Base-by-base conservation (phyloP, 2,113 vertebrate species). In the Reinhardtius hippoglossoides region DNA sequence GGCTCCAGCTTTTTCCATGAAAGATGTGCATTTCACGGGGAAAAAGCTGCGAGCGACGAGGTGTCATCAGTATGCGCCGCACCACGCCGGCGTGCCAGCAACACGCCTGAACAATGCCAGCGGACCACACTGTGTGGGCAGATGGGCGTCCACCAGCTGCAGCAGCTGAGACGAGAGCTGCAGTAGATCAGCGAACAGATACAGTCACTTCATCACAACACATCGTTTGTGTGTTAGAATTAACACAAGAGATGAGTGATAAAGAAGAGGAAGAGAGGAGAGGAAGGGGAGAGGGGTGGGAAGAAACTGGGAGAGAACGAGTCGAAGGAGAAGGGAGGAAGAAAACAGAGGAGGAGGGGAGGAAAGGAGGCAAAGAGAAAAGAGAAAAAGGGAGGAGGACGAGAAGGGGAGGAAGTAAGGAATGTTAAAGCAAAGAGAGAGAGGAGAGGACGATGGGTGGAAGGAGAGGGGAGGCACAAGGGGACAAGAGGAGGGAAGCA, bases 31-130 rank as follows among this genome's bases (percentile, higher is more conserved):
- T 42, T 42, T 42, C 40, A 13, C 40, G 9, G 31, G 31, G 0
- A 13, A 42, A 42, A 13, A 13, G 40, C 10, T 76, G 85, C 26
- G 77, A 64, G 72, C 52, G 55, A 2, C 79, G 71, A 66, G 20
- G 58, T 68, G 84, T 74, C 63, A 82, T 86, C 82, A 85, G 77
- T 70, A 72, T 84, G 82, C 78, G 2, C 0, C 1, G 52, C 80
- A 35, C 57, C 12, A 12, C 62, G 6, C 46, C 52, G 67, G 64
- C 26, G 10, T 10, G 26, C 74, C 77, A 60, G 60, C 63, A 55
- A 67, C 61, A 71, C 52, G 54, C 42, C 24, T 3, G 65, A 48
- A 81, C 72, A 67, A 71, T 76, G 68, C 68, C 58, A 74, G 66
- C 20, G 5, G 80, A 83, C 23, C 54, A n/a, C 31, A 52, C 48